Conservation (phyloP, 1,140 invertebrate species). For the Musca domestica region DNA sequence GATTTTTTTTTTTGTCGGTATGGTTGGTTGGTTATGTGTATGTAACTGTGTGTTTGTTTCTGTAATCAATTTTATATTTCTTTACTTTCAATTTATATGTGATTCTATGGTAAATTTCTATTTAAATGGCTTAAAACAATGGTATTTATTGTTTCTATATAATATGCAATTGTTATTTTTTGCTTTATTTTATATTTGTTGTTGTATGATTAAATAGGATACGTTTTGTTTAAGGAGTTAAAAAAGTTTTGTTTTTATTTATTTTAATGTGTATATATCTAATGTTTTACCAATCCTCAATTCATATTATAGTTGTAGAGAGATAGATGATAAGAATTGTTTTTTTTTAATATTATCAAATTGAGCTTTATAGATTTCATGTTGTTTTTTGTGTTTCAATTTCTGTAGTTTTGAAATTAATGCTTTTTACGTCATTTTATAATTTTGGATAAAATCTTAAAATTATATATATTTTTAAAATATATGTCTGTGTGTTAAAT, state of each 20-base stretch:
- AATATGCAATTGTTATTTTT: not conserved
- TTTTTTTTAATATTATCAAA: constrained; percentile 18
- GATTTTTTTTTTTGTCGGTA: no score
- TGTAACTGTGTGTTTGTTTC: not conserved
- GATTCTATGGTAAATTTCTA: constrained; percentile 11
- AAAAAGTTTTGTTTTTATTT: constrained; percentile 5
- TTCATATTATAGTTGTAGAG: not conserved
- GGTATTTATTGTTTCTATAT: constrained; percentile 7
- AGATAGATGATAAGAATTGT: not conserved
- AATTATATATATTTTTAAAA: constrained; percentile 4
- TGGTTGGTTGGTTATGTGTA: no score
- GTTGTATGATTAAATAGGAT: constrained; percentile 14
- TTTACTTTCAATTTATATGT: constrained; percentile 12
- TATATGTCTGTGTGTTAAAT: not conserved
- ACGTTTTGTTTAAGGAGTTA: constrained; percentile 20
- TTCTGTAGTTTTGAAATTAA: not conserved
- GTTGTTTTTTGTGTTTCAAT: no score
- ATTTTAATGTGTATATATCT: not conserved
- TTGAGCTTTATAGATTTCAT: constrained; percentile 16
- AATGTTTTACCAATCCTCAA: not conserved
- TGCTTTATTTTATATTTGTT: not conserved
- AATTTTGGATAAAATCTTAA: constrained; percentile 13
- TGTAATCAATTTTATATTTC: not conserved
- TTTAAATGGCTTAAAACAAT: constrained; percentile 21
- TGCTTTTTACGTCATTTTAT: constrained; percentile 1